Conservation (phyloP, 1,140 invertebrate genomes). For the Drosophila busckii region DNA sequence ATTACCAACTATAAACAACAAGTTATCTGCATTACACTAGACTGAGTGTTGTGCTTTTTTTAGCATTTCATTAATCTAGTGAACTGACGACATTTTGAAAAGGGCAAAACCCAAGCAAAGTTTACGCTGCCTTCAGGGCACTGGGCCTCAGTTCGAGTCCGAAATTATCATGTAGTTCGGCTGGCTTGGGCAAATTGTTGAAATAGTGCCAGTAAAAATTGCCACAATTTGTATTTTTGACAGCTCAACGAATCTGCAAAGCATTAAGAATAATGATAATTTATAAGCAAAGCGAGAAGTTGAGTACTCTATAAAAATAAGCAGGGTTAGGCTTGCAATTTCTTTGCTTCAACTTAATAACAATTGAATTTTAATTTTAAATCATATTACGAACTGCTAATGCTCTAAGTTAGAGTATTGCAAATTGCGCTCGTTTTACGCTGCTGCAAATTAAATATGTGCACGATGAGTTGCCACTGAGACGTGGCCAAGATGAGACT, state of each 20-base stretch:
- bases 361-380: no score
- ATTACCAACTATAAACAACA: constrained; percentile 8
- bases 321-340: no score
- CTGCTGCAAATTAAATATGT: constrained; percentile 33
- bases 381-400: no score
- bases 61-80: constrained; percentile 24
- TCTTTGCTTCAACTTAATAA: no score
- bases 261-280: constrained; percentile 21
- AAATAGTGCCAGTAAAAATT: constrained; percentile 45
- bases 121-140: constrained; percentile 2
- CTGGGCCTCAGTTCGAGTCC: constrained; percentile 10
- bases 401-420: no score
- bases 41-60: background rate
- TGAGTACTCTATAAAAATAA: constrained; percentile 1
- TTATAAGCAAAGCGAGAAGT: background rate
- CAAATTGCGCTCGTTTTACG: no score
- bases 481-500: constrained; percentile 1
- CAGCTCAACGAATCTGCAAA: constrained; percentile 55
- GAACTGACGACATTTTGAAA: constrained; percentile 55
- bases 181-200: background rate
- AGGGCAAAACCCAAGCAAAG: constrained; percentile 32
- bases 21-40: background rate
- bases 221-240: constrained; percentile 67
- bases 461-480: constrained; percentile 12
- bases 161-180: constrained; percentile 27